Percentiles rank a stretch among this genome's conserved stretches.
These are phyloP conservation scores for Ceratosolen solmsi DNA, from an alignment of 1,140 invertebrate species.

Conservation along the genomic window DNA sequence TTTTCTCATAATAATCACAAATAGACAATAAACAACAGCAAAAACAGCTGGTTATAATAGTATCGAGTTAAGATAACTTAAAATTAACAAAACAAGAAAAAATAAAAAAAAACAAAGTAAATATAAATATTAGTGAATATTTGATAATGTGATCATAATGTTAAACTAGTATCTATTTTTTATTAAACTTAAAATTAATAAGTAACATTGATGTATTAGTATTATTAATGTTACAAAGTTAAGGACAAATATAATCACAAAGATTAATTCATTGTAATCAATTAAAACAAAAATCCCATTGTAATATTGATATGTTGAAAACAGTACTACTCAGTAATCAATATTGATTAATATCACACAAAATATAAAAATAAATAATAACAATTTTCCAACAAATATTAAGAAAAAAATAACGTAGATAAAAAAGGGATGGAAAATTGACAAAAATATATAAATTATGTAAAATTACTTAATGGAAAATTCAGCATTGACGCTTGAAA, in stretches of 20 bases:
- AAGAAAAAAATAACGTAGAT: constrained; percentile 1
- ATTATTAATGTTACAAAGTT: background rate
- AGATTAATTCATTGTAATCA: background rate
- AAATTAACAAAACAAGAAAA: too few relatives aligned
- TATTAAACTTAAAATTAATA: background rate
- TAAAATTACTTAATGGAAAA: constrained; percentile 14
- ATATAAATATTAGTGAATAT: background rate
- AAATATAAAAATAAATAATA: constrained; percentile 23
- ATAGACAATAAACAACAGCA: background rate
- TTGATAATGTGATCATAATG: background rate
- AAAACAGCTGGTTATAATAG: background rate
- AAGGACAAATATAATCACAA: background rate
- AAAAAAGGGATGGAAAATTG: constrained; percentile 36
- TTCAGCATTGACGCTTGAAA: constrained; percentile 51
- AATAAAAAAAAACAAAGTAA: too few relatives aligned
- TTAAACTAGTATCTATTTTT: background rate
- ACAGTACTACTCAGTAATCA: too few relatives aligned
- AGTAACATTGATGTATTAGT: background rate
- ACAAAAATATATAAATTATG: background rate
- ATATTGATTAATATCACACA: background rate
- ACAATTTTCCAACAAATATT: constrained; percentile 1
- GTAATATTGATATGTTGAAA: background rate
- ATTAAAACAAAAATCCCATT: background rate
- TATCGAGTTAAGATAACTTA: too few relatives aligned
- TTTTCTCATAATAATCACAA: too few relatives aligned